phyloP scores from a whole-genome alignment of 2,888 invertebrate species.

The Sphinx pinastri region DNA sequence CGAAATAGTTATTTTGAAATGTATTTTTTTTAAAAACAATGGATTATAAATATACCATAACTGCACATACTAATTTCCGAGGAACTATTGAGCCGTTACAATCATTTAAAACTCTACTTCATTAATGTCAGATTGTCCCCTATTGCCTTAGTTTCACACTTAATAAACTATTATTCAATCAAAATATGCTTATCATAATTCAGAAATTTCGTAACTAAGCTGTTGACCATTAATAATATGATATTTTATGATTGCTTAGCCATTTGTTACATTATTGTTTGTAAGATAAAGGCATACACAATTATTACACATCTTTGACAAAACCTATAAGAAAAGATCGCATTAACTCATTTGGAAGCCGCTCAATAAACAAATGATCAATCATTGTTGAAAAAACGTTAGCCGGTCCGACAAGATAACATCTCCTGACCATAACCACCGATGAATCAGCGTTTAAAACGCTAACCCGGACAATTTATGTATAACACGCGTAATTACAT shows the following conservation, averaged over 20 bases:
- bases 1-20: background rate
- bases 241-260: background rate
- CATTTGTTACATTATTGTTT: background rate
- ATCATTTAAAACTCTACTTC: background rate
- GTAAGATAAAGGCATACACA: no score
- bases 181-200: background rate
- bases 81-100: background rate
- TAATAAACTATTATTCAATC: background rate
- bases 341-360: constrained; percentile 20
- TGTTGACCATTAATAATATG: background rate
- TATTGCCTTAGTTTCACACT: no score
- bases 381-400: constrained; percentile 30
- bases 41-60: background rate
- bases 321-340: constrained; percentile 9
- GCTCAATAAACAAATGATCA: constrained; percentile 31
- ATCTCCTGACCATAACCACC: constrained; percentile 31
- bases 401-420: constrained; percentile 29
- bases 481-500: constrained; percentile 44
- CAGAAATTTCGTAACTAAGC: background rate
- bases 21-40: background rate
- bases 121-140: background rate
- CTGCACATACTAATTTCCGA: background rate
- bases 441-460: constrained; percentile 31
- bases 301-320: no score
- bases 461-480: constrained; percentile 30